Evolutionary conservation across 2,888 invertebrate species (phyloP), one percentile per base, ranked within the genome.

Genomic region (Drosophila engyochracea): DNA sequence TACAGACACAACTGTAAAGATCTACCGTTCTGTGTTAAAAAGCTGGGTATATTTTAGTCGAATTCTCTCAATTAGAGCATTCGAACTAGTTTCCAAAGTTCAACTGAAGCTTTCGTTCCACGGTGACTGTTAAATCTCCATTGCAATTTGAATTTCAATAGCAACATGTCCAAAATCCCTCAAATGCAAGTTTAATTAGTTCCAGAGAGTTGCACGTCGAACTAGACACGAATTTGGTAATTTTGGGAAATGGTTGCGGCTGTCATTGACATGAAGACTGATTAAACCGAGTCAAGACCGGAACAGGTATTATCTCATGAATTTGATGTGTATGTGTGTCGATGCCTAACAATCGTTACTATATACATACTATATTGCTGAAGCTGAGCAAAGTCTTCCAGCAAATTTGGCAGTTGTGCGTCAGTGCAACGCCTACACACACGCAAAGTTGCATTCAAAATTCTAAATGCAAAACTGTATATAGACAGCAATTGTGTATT

Each of bases 131-230:
- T 65, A 30, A 37, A 60, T 74, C 16, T 74, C 22, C 52, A 35
- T 22, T 64, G 49, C 54, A 55, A 30, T 14, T 63, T 39, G 14
- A 28, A 39, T 57, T 28, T 57, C 39, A 14, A 7, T 55, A 55
- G 55, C 55, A 49, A 59, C 51, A 66, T 76, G 71, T 22, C 63
- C 35, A 60, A 55, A 64, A 62, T 80, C 58, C 60, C 61, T 65
- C 66, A 59, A 76, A 81, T 86, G 66, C 73, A 81, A 67, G 75
- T 82, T 84, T 82, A 86, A 89, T 89, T 89, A 76, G 79, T 84
- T 74, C 72, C 72, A 82, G 74, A 63, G 74, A 65, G 41, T 30
- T 66, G 74, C 64, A 53, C 54, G 31, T 59, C 66, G 74, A 74
- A 75, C 25, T 30, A 12, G 69, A 69, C 74, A 68, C 58, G 79